phyloP scores from a whole-genome alignment of 2,888 invertebrate species.

The Crematogaster levior region DNA sequence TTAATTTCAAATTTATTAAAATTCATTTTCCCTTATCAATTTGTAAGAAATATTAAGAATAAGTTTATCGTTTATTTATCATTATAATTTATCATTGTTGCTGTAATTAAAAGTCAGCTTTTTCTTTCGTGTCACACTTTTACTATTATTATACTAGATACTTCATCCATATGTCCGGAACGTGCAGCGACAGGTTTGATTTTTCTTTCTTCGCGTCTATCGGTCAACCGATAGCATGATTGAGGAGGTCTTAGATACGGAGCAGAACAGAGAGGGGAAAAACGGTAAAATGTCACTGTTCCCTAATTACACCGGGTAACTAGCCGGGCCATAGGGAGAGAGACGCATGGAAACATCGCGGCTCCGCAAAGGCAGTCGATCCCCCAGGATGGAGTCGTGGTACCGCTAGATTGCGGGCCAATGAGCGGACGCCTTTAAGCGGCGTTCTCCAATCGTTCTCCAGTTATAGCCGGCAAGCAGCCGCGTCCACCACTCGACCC shows the following conservation, averaged over 20 bases:
- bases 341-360: constrained; percentile 58
- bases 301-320: constrained; percentile 80
- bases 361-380: constrained; percentile 57
- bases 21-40: not conserved
- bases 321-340: constrained; percentile 64
- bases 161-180: not conserved
- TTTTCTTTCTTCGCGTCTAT: constrained; percentile 14
- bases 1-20: not conserved
- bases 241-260: not conserved
- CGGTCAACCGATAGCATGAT: constrained; percentile 11
- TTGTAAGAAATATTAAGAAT: not conserved
- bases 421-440: constrained; percentile 70
- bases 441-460: constrained; percentile 77
- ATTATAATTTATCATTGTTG: not conserved
- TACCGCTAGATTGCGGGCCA: constrained; percentile 78
- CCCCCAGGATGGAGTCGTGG: constrained; percentile 65
- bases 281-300: constrained; percentile 84
- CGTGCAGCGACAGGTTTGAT: not conserved
- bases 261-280: constrained; percentile 54
- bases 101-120: constrained; percentile 1
- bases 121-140: constrained; percentile 15
- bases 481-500: constrained; percentile 76
- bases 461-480: constrained; percentile 72
- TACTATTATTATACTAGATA: not conserved
- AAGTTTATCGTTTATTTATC: not conserved